Conservation (phyloP, 2,113 vertebrate species). For the rat (Rattus norvegicus) region GRCr8 NC_086029.1:48674001-48674500, state of each 20-base stretch:
- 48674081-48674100: neutral
- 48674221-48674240: neutral
- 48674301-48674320: neutral
- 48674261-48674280: neutral
- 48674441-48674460: neutral
- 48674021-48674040: rapidly evolving
- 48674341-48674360: neutral
- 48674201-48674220: neutral
- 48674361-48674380: slow-evolving; percentile 27
- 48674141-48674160: rapidly evolving
- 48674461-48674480: neutral
- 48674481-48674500: neutral
- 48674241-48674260: neutral
- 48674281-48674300: neutral
- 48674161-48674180: neutral
- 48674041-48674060: neutral
- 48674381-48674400: neutral
- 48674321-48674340: neutral
- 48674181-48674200: neutral
- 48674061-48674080: neutral
- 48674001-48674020: neutral
- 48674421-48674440: slow-evolving; percentile 19
- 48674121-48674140: rapidly evolving
- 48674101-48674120: neutral
- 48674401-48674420: neutral